Evolutionary conservation across 2,113 vertebrate species (phyloP).

Genomic region (Apodemus sylvaticus): DNA sequence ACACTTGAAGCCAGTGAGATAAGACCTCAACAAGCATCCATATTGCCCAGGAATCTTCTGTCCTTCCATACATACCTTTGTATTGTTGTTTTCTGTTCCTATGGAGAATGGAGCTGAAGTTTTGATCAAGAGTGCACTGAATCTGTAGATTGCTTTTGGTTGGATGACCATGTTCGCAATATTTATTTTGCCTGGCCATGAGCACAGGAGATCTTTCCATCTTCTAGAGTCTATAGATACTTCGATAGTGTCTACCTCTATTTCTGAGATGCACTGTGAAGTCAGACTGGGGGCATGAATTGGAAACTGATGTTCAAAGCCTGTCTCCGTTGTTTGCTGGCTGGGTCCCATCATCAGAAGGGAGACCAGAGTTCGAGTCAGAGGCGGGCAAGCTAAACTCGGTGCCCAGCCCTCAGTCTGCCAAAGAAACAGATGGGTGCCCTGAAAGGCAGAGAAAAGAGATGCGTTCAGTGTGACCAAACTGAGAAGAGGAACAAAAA

Average conservation of each 20-base stretch:
- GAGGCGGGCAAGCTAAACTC: not conserved
- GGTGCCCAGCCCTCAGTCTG: not conserved
- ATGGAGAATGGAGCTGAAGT: not conserved
- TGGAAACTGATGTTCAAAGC: not conserved
- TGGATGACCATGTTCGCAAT: not conserved
- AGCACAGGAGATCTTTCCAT: not conserved
- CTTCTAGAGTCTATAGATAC: not conserved
- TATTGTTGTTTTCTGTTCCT: not conserved
- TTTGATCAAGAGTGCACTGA: not conserved
- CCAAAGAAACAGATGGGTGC: not conserved
- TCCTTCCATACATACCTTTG: not conserved
- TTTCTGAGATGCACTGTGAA: not conserved
- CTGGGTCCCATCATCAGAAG: not conserved
- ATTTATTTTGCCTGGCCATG: not conserved
- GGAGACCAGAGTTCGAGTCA: not conserved
- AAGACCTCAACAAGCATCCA: not conserved
- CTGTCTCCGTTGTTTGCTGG: not conserved
- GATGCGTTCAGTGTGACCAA: not conserved
- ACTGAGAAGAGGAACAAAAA: not conserved
- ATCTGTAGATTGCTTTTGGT: not conserved
- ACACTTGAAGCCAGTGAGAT: not conserved
- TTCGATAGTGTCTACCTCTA: not conserved
- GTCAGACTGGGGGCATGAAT: not conserved
- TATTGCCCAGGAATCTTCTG: not conserved
- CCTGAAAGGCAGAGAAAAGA: not conserved